Evolutionary conservation across 2,113 vertebrate species (phyloP).

Genomic region (Micromys minutus): DNA sequence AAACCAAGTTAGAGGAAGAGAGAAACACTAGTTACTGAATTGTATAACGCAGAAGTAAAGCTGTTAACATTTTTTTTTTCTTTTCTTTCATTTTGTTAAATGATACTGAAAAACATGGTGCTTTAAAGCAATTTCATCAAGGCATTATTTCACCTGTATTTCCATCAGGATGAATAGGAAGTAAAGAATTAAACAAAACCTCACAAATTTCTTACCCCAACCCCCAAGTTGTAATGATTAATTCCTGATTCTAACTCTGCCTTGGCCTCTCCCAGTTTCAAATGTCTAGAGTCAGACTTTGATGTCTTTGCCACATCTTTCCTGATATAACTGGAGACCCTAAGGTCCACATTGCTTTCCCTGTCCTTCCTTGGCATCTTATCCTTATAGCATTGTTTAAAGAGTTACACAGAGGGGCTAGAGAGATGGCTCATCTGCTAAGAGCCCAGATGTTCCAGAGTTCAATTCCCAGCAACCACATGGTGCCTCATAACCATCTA

Average conservation of each 20-base stretch:
- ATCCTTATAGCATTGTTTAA: not conserved
- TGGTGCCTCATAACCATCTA: too few relatives aligned
- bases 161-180: not conserved
- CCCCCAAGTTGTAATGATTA: not conserved
- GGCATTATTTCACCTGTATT: not conserved
- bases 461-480: too few relatives aligned
- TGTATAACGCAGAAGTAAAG: not conserved
- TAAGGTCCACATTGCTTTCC: not conserved
- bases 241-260: not conserved
- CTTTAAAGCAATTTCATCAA: slow-evolving; percentile 22
- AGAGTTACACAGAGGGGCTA: not conserved
- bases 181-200: not conserved
- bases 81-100: slow-evolving; percentile 19
- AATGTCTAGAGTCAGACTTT: not conserved
- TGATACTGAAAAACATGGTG: not conserved
- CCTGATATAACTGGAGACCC: not conserved
- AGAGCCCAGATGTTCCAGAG: too few relatives aligned
- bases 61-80: not conserved
- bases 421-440: too few relatives aligned
- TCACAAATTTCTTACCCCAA: not conserved
- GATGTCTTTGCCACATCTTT: not conserved
- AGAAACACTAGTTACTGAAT: not conserved
- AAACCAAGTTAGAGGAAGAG: not conserved
- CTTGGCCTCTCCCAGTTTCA: slow-evolving; percentile 13
- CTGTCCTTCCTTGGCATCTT: not conserved